phyloP scores from a whole-genome alignment of 2,888 invertebrate species.

The Andrena camellia region DNA sequence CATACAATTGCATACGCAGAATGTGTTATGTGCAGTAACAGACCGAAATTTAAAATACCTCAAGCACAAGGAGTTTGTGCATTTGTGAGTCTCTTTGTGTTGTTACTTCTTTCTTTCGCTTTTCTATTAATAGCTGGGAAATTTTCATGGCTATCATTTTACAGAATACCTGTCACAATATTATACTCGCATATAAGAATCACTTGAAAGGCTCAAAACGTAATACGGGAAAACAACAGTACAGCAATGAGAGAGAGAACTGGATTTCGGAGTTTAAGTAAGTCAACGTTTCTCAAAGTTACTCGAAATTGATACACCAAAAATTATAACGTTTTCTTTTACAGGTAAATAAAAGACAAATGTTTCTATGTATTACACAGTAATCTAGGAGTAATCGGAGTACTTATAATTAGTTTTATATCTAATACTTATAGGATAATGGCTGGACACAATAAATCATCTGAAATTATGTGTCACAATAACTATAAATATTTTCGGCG shows the following conservation, averaged over 20 bases:
- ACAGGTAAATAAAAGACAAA: constrained; percentile 4
- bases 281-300: constrained; percentile 18
- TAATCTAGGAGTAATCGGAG: neutral
- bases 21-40: constrained; percentile 8
- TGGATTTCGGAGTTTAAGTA: constrained; percentile 53
- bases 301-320: neutral
- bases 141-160: constrained; percentile 4
- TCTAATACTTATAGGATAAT: constrained; percentile 48
- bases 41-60: constrained; percentile 31
- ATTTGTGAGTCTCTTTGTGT: constrained; percentile 39
- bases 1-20: constrained; percentile 16
- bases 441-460: constrained; percentile 35
- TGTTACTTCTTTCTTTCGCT: neutral
- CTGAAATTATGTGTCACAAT: constrained; percentile 16
- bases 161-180: constrained; percentile 27
- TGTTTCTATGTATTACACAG: neutral
- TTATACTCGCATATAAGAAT: neutral
- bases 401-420: constrained; percentile 13
- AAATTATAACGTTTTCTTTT: constrained; percentile 2
- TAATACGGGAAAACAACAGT: neutral
- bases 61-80: constrained; percentile 6
- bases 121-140: neutral
- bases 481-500: constrained; percentile 57
- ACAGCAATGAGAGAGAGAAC: constrained; percentile 13
- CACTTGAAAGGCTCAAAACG: neutral